Evolutionary conservation across 2,888 invertebrate species (phyloP).

Genomic region (Agelastica alni): DNA sequence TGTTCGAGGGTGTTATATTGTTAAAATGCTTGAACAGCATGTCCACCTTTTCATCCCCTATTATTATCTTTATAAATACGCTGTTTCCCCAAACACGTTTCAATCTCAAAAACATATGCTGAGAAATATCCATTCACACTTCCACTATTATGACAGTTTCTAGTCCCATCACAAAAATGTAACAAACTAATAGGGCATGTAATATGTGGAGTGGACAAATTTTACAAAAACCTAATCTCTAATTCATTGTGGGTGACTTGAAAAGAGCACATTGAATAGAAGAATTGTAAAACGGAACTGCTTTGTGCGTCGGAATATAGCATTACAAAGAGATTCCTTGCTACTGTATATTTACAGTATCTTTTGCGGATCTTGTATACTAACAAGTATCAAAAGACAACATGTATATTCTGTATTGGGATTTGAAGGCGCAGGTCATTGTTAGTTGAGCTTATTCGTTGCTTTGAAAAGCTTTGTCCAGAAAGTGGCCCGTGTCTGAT

Average conservation of each 20-base stretch:
- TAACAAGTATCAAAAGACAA: conserved; percentile 50
- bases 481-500: conserved; percentile 49
- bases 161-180: conserved; percentile 35
- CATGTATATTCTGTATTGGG: conserved; percentile 42
- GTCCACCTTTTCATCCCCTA: conserved; percentile 8
- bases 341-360: conserved; percentile 53
- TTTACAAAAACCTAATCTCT: conserved; percentile 35
- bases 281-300: conserved; percentile 35
- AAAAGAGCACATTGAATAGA: conserved; percentile 48
- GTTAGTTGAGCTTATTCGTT: conserved; percentile 49
- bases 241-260: conserved; percentile 50
- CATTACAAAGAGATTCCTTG: conserved; percentile 51
- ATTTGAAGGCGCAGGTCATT: conserved; percentile 37
- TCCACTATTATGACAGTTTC: conserved; percentile 26
- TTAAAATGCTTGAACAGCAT: conserved; percentile 21
- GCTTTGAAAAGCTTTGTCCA: conserved; percentile 46
- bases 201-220: conserved; percentile 38
- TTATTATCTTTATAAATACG: conserved; percentile 12
- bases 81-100: conserved; percentile 22
- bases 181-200: conserved; percentile 44
- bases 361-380: conserved; percentile 49
- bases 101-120: conserved; percentile 19
- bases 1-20: conserved; percentile 22
- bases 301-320: conserved; percentile 48
- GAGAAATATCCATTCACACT: conserved; percentile 25